These are phyloP conservation scores for Eonycteris spelaea DNA, from an alignment of 2,113 vertebrate genomes.

Conservation along the genomic window DNA sequence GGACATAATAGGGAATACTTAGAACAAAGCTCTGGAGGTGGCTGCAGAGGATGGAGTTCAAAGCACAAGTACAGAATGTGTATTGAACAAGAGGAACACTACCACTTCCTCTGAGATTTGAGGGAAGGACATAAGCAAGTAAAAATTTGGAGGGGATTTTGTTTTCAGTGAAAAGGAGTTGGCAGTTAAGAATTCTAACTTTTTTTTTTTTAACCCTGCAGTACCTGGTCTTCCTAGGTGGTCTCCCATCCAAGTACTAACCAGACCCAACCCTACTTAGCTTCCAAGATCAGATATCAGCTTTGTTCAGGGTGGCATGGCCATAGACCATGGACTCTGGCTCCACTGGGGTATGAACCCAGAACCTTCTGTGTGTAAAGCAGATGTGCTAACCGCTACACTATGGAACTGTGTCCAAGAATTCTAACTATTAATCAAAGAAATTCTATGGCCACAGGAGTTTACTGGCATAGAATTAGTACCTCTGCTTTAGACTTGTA, in stretches of 20 bases:
- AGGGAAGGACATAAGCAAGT: background rate
- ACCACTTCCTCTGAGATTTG: background rate
- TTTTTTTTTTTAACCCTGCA: too few species aligned
- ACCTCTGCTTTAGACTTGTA: background rate
- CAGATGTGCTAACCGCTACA: too few species aligned
- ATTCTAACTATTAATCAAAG: background rate
- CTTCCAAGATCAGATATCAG: too few species aligned
- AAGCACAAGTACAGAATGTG: background rate
- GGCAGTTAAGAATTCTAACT: too few species aligned
- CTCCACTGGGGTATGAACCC: too few species aligned
- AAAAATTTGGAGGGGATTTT: background rate
- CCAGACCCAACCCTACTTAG: too few species aligned
- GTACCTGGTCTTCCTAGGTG: too few species aligned
- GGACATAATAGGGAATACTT: background rate
- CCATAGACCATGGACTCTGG: too few species aligned
- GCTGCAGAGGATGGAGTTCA: background rate
- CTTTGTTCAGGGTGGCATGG: too few species aligned
- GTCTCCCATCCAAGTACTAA: too few species aligned
- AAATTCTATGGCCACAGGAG: background rate
- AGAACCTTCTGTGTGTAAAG: too few species aligned
- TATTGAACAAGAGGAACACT: background rate
- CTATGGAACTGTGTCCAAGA: too few species aligned
- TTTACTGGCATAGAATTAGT: background rate
- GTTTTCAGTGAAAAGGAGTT: background rate
- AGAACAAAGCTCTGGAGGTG: background rate